Conservation (phyloP, 2,797 vertebrate genomes). For the Phrynocephalus forsythii region DNA sequence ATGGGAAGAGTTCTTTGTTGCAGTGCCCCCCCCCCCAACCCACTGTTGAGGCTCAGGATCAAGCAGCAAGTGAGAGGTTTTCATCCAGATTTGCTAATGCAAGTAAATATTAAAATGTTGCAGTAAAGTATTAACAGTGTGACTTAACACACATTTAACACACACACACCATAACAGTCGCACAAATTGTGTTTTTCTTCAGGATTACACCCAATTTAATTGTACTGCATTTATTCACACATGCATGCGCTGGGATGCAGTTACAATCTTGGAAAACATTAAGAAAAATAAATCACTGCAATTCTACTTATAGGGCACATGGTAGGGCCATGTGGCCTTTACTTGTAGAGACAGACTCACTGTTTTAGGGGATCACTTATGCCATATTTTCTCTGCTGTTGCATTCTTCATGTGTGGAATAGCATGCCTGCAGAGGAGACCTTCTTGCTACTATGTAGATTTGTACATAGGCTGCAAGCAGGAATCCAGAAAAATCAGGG, state of each 20-base stretch:
- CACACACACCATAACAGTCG: slow-evolving; percentile 13
- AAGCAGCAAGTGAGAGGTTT: background rate
- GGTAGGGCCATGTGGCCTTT: too few relatives aligned
- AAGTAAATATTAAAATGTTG: background rate
- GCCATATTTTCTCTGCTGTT: too few relatives aligned
- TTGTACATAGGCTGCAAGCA: too few relatives aligned
- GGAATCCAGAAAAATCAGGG: too few relatives aligned
- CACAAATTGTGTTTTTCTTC: background rate
- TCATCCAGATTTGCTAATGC: background rate
- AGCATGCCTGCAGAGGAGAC: too few relatives aligned
- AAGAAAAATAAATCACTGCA: background rate
- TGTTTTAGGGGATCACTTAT: too few relatives aligned
- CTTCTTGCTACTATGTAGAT: too few relatives aligned
- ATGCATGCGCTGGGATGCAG: background rate
- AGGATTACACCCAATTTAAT: background rate
- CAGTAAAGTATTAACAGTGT: slow-evolving; percentile 8
- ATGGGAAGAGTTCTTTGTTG: background rate
- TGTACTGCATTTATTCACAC: background rate
- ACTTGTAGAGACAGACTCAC: too few relatives aligned
- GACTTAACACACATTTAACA: slow-evolving; percentile 37
- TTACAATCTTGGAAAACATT: background rate
- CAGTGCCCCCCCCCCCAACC: background rate
- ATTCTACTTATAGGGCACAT: background rate
- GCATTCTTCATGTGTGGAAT: too few relatives aligned
- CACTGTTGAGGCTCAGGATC: background rate